Conservation (phyloP, 2,113 vertebrate genomes). For the mouse (Mus musculus) region DNA sequence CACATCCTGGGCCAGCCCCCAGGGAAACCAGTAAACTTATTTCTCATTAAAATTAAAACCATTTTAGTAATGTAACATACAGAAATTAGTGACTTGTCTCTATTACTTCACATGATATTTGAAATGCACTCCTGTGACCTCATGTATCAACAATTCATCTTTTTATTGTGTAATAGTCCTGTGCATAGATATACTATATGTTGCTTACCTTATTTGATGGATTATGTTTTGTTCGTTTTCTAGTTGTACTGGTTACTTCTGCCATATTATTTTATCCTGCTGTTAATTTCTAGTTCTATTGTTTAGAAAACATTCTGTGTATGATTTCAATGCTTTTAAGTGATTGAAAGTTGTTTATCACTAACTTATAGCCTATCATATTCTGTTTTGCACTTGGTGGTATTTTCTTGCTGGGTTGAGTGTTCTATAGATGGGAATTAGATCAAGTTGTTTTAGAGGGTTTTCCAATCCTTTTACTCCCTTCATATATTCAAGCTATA, state of each 20-base stretch:
- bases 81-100: background rate
- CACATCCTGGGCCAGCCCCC: rapidly evolving
- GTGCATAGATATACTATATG: background rate
- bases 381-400: background rate
- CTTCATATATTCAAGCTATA: background rate
- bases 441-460: background rate
- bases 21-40: background rate
- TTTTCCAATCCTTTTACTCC: background rate
- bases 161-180: background rate
- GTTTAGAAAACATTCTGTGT: background rate
- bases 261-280: background rate
- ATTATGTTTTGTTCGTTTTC: background rate
- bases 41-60: background rate
- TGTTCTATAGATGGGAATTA: background rate
- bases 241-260: background rate
- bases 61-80: background rate
- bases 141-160: background rate
- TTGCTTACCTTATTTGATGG: background rate
- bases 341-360: conserved; percentile 14
- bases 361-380: background rate
- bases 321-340: background rate
- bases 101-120: background rate
- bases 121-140: background rate
- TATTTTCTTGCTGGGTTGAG: background rate
- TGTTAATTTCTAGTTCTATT: background rate